Percentiles rank a stretch among this genome's conserved stretches.
Conservation (phyloP, 2,113 vertebrate genomes). For the Nannospalax galili region DNA sequence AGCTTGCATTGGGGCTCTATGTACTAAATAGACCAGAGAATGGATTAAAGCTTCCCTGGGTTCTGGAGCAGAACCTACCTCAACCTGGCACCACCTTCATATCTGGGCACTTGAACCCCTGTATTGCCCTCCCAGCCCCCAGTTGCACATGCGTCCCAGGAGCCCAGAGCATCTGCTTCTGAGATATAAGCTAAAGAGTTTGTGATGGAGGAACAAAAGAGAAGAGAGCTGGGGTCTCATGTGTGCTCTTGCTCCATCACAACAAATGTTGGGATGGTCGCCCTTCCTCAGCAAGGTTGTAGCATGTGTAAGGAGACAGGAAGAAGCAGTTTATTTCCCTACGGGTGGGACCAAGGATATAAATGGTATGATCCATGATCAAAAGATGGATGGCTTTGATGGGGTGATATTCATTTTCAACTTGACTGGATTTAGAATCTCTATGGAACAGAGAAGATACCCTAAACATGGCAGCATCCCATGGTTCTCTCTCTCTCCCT, state of each 20-base stretch:
- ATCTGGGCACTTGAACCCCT: background rate
- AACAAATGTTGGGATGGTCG: background rate
- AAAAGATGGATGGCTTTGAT: background rate
- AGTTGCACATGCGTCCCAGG: background rate
- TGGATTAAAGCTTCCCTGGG: background rate
- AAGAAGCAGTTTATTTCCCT: background rate
- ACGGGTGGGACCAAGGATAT: accelerated
- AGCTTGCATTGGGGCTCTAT: background rate
- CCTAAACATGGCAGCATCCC: background rate
- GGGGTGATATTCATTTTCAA: background rate
- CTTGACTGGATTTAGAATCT: background rate
- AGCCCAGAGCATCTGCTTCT: background rate
- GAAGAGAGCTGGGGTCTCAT: background rate
- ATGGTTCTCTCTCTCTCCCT: background rate
- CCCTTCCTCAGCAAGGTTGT: background rate
- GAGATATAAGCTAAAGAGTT: background rate
- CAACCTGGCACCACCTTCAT: background rate
- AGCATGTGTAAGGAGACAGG: accelerated
- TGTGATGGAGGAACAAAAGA: no score
- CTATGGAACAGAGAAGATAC: background rate
- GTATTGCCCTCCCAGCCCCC: no score
- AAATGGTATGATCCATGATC: no score
- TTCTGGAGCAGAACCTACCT: background rate
- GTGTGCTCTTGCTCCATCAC: no score
- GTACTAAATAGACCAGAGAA: background rate